Evolutionary conservation across 2,888 invertebrate species (phyloP).

Genomic region (Eupsilia transversa): DNA sequence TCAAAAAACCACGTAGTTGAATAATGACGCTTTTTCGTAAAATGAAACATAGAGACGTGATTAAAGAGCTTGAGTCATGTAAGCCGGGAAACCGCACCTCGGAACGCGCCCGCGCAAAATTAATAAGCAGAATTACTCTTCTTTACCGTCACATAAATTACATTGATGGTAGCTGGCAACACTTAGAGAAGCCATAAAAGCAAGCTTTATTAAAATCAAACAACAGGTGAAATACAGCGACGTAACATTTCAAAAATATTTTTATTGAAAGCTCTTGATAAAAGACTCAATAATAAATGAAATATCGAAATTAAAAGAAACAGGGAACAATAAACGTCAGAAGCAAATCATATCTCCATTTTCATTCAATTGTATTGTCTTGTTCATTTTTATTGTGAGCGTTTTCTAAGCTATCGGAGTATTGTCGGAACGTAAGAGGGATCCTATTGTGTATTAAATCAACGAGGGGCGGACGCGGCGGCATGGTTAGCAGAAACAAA

Average conservation of each 20-base stretch:
- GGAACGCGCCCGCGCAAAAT: slow-evolving; percentile 82
- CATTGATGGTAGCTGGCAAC: slow-evolving; percentile 85
- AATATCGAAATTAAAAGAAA: slow-evolving; percentile 71
- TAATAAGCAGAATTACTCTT: slow-evolving; percentile 88
- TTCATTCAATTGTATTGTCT: slow-evolving; percentile 83
- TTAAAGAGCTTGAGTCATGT: slow-evolving; percentile 82
- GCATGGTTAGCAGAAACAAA: slow-evolving; percentile 84
- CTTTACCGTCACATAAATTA: slow-evolving; percentile 87
- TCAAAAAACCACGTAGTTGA: slow-evolving; percentile 70
- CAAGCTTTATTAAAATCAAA: slow-evolving; percentile 83
- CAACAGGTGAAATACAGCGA: slow-evolving; percentile 73
- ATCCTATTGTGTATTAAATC: slow-evolving; percentile 85
- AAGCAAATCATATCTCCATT: slow-evolving; percentile 81
- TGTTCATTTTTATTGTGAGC: slow-evolving; percentile 85
- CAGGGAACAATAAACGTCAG: slow-evolving; percentile 71
- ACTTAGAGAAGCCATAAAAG: slow-evolving; percentile 83
- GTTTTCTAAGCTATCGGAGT: slow-evolving; percentile 85
- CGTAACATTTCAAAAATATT: slow-evolving; percentile 20
- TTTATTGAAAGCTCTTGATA: slow-evolving; percentile 41
- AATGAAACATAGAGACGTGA: slow-evolving; percentile 72
- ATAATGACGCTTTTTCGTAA: slow-evolving; percentile 73
- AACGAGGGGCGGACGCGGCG: slow-evolving; percentile 77
- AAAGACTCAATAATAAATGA: slow-evolving; percentile 55
- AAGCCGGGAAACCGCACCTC: slow-evolving; percentile 83
- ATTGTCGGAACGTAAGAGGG: slow-evolving; percentile 80